A percentile compares a stretch with the other conserved stretches of the same genome.
Evolutionary conservation across 2,113 vertebrate species (phyloP).

Genomic region (Limanda limanda): DNA sequence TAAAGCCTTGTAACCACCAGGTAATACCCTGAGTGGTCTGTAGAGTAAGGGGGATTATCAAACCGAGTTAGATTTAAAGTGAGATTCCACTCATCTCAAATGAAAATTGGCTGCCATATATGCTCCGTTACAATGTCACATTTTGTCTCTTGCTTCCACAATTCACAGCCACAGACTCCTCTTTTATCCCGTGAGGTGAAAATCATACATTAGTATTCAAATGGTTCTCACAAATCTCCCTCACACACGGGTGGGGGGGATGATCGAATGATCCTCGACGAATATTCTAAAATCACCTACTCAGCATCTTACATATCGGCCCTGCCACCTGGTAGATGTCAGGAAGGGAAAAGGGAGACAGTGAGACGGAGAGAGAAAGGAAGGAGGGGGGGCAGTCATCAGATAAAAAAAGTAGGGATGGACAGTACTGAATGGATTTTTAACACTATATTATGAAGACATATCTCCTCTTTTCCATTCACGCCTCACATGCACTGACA

Average conservation of each 20-base stretch:
- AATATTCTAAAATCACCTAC: slow-evolving; percentile 64
- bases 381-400: slow-evolving; percentile 35
- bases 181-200: slow-evolving; percentile 36
- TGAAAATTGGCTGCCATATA: slow-evolving; percentile 21
- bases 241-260: slow-evolving; percentile 25
- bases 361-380: slow-evolving; percentile 16
- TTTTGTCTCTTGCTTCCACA: background rate
- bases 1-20: background rate
- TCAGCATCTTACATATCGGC: slow-evolving; percentile 71
- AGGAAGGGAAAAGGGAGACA: slow-evolving; percentile 38
- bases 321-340: slow-evolving; percentile 71
- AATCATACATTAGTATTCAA: slow-evolving; percentile 64
- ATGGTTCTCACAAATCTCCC: slow-evolving; percentile 51
- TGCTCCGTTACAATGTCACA: slow-evolving; percentile 11
- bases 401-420: slow-evolving; percentile 55
- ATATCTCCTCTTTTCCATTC: slow-evolving; percentile 68
- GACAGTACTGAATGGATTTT: slow-evolving; percentile 70
- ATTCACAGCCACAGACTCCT: slow-evolving; percentile 33
- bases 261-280: slow-evolving; percentile 69
- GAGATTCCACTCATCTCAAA: slow-evolving; percentile 18
- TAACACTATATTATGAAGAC: slow-evolving; percentile 74
- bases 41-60: slow-evolving; percentile 8
- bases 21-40: background rate
- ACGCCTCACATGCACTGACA: slow-evolving; percentile 59
- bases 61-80: background rate